Conservation (phyloP, 2,797 vertebrate genomes). For the Macroramphosus scolopax region DNA sequence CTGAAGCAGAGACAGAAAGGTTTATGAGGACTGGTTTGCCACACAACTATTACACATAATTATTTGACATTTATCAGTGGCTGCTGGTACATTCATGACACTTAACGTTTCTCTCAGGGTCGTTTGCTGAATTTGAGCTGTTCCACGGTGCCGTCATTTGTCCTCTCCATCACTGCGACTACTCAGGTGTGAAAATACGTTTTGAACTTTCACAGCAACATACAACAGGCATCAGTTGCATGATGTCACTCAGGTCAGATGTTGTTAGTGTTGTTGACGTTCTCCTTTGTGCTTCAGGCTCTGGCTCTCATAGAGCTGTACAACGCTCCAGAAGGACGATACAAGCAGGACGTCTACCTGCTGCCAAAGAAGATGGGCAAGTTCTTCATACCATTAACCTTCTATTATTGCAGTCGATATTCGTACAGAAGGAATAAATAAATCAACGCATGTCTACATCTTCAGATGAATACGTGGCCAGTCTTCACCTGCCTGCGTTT, state of each 20-base stretch:
- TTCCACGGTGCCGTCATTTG: slow-evolving; percentile 91
- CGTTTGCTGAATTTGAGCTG: slow-evolving; percentile 92
- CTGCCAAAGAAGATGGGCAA: slow-evolving; percentile 95
- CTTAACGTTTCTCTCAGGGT: slow-evolving; percentile 75
- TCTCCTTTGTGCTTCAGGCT: slow-evolving; percentile 72
- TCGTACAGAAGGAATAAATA: too few species aligned
- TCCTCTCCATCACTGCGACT: slow-evolving; percentile 91
- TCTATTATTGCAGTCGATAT: too few species aligned
- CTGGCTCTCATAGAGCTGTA: slow-evolving; percentile 80
- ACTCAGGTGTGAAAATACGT: slow-evolving; percentile 93
- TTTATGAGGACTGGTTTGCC: too few species aligned
- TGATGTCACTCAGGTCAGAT: too few species aligned
- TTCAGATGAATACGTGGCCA: slow-evolving; percentile 94
- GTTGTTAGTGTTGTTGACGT: background rate
- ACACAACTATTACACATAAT: too few species aligned
- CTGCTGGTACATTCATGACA: background rate
- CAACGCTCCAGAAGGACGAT: slow-evolving; percentile 88
- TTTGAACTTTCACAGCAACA: too few species aligned
- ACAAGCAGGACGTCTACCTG: slow-evolving; percentile 91
- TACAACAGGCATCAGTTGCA: too few species aligned
- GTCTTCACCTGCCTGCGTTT: slow-evolving; percentile 89
- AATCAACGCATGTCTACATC: slow-evolving; percentile 12
- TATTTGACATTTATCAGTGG: background rate
- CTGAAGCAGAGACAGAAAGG: too few species aligned
- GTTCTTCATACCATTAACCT: background rate